Evolutionary conservation across 2,797 vertebrate genomes (phyloP), one percentile per base, ranked within the genome.

Genomic region (Todus mexicanus): DNA sequence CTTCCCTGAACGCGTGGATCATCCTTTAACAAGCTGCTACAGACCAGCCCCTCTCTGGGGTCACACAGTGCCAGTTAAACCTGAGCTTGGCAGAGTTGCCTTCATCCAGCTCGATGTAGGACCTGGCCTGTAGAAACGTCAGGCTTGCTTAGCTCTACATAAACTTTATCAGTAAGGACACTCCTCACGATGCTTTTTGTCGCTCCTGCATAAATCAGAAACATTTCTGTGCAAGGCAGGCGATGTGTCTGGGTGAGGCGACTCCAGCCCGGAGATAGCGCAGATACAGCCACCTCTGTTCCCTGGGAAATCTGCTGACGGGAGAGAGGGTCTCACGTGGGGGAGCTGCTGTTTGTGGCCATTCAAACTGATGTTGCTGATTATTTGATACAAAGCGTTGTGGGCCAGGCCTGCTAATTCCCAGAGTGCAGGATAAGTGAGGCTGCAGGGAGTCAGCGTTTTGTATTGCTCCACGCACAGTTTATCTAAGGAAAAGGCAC

Each of bases 401-500:
- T 7, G 48, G 77, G 89, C 75, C 54, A 31, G 57, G 48, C 31
- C 66, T 65, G 66, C 56, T 84, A n/a, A n/a, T 68, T 68, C 61
- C 61, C 84, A 27, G 73, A 1, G 21, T 2, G 57, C 78, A 17
- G 65, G 74, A 68, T 33, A n/a, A 79, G 66, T 2, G 2, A 9
- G 73, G 63, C 57, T 71, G 42, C 65, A 38, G 77, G 86, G 40
- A 96, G 43, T 14, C 74, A 20, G 45, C 1, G 2, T 21, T 75
- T 8, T 42, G 56, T 79, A 80, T 66, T 9, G 5, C 31, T 71
- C 60, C 42, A 29, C 4, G 7, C 27, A n/a, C 76, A 29, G 54
- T 59, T 96, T 91, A 63, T 88, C 83, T 40, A 37, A 38, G 90
- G 82, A 61, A 42, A 80, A 90, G 48, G 35, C 85, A 90, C 21